Percentiles rank a stretch among this genome's conserved stretches.
Evolutionary conservation across 92 coral and sea anemone species (phyloP).

Genomic region (Phymanthus crucifer): DNA sequence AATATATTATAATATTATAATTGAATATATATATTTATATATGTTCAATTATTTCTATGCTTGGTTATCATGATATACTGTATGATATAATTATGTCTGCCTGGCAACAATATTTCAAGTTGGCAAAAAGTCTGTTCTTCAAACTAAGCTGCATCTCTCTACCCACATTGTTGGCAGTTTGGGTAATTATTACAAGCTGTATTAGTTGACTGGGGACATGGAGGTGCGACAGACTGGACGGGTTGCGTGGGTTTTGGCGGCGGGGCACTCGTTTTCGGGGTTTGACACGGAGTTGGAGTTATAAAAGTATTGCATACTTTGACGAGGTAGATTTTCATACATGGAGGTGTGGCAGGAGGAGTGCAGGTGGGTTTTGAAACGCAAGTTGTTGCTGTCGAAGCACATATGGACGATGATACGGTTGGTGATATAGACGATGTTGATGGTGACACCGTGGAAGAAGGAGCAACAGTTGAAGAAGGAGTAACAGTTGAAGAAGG

Average conservation of each 20-base stretch:
- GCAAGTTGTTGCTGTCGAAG: constrained; percentile 24
- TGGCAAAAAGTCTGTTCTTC: no score
- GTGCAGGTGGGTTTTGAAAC: constrained; percentile 3
- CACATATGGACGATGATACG: constrained; percentile 15
- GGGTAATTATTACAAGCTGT: no score
- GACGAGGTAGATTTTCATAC: constrained; percentile 16
- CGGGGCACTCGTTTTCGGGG: constrained; percentile 1
- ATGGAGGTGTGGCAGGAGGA: constrained; percentile 8
- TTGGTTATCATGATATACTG: no score
- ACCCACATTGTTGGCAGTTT: no score
- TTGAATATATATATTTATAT: no score
- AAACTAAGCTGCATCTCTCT: no score
- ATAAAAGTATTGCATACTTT: constrained; percentile 21
- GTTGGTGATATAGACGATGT: not conserved
- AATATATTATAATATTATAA: no score
- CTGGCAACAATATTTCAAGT: no score
- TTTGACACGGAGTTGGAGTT: constrained; percentile 15
- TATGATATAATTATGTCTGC: no score
- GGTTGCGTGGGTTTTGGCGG: not conserved
- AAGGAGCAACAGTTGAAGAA: not conserved
- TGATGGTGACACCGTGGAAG: not conserved
- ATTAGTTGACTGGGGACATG: no score
- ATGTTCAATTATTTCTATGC: no score
- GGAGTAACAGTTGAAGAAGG: not conserved
- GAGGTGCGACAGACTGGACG: not conserved